These are phyloP conservation scores for Acanthosoma haemorrhoidale DNA, from an alignment of 2,888 invertebrate genomes.

Conservation along the genomic window DNA sequence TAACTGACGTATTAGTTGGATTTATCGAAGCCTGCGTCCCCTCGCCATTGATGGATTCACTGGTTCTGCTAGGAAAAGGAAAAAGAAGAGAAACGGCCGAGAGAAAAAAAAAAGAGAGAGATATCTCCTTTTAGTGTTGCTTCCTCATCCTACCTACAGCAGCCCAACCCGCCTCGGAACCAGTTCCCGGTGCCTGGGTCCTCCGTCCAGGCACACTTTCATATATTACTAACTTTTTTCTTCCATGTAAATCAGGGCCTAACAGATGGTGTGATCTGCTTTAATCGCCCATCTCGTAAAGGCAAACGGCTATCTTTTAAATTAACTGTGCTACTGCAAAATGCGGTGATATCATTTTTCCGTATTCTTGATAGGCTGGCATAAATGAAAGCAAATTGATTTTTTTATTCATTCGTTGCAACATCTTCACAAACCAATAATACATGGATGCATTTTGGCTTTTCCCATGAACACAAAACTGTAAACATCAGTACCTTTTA, in stretches of 20 bases:
- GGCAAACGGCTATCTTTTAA: no score
- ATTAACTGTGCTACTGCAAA: no score
- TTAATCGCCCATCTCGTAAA: background rate
- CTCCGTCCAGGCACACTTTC: background rate
- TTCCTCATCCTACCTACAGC: conserved; percentile 3
- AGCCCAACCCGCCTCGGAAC: background rate
- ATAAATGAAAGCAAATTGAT: no score
- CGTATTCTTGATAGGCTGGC: no score
- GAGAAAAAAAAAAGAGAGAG: background rate
- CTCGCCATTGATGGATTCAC: conserved; percentile 10
- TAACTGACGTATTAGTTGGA: conserved; percentile 14
- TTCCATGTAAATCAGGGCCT: background rate
- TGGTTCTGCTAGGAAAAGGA: conserved; percentile 9
- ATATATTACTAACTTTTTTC: background rate
- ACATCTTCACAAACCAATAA: no score
- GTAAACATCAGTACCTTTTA: no score
- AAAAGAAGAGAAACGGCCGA: background rate
- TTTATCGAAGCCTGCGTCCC: background rate
- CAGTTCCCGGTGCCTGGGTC: no score
- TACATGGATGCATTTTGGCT: no score
- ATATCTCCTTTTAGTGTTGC: conserved; percentile 13
- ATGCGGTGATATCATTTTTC: no score
- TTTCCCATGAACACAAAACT: no score
- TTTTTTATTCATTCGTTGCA: no score
- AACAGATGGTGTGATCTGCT: background rate